Percentiles rank a stretch among this genome's conserved stretches.
These are phyloP conservation scores for Gastrophryne carolinensis DNA, from an alignment of 2,797 vertebrate genomes.

Conservation along the genomic window DNA sequence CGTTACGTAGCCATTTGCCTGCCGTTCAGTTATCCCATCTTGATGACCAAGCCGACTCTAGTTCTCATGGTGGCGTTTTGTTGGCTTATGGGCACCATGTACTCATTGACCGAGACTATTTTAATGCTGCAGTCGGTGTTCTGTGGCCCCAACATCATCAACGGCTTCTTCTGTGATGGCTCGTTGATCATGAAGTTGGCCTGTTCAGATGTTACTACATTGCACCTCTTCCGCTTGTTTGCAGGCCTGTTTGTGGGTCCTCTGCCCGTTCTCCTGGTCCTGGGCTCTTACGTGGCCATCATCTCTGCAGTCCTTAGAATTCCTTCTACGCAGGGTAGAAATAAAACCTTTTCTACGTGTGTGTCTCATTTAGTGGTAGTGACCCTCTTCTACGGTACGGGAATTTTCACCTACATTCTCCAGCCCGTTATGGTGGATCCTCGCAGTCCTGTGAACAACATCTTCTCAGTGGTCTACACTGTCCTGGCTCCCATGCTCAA, in stretches of 20 bases:
- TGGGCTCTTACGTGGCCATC: slow-evolving; percentile 45
- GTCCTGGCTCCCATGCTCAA: too few species aligned
- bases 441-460: too few species aligned
- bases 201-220: slow-evolving; percentile 43
- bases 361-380: too few species aligned
- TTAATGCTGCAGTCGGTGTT: slow-evolving; percentile 53
- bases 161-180: slow-evolving; percentile 57
- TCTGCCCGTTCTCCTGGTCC: slow-evolving; percentile 45
- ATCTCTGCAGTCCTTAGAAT: slow-evolving; percentile 52
- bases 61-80: slow-evolving; percentile 33
- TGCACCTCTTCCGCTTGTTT: slow-evolving; percentile 44
- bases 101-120: slow-evolving; percentile 44
- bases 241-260: slow-evolving; percentile 42
- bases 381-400: too few species aligned
- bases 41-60: slow-evolving; percentile 7
- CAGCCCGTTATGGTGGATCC: slow-evolving; percentile 30
- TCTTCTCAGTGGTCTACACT: too few species aligned
- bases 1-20: too few species aligned
- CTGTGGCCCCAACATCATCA: slow-evolving; percentile 50
- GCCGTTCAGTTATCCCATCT: slow-evolving; percentile 38
- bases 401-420: too few species aligned
- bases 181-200: slow-evolving; percentile 54
- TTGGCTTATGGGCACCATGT: slow-evolving; percentile 51
- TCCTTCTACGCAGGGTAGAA: slow-evolving; percentile 34
- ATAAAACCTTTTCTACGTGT: too few species aligned